Evolutionary conservation across 2,797 vertebrate genomes (phyloP).

Genomic region (Neosilurus hyrtlii): DNA sequence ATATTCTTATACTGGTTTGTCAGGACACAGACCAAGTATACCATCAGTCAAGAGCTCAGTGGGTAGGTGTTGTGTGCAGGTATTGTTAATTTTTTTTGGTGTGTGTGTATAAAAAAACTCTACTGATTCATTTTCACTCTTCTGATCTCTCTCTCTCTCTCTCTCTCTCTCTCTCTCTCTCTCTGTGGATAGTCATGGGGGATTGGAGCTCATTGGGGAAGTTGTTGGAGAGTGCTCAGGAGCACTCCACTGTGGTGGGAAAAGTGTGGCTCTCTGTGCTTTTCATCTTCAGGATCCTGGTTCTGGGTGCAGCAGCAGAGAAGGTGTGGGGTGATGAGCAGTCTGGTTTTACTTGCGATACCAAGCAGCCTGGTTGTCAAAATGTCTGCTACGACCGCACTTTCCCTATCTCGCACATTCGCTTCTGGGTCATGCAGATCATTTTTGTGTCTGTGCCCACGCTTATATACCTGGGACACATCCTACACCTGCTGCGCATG

Average conservation of each 20-base stretch:
- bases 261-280: slow-evolving; percentile 88
- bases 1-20: no score
- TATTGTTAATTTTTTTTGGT: no score
- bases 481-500: slow-evolving; percentile 83
- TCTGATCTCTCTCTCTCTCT: neutral
- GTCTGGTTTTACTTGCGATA: slow-evolving; percentile 85
- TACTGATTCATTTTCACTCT: neutral
- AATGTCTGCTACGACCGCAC: slow-evolving; percentile 87
- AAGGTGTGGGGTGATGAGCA: slow-evolving; percentile 87
- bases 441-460: slow-evolving; percentile 88
- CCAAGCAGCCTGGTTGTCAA: slow-evolving; percentile 87
- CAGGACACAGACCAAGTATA: no score
- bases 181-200: slow-evolving; percentile 68
- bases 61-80: no score
- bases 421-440: slow-evolving; percentile 93
- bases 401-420: slow-evolving; percentile 89
- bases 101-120: no score
- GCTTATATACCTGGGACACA: slow-evolving; percentile 86
- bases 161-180: neutral
- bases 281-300: slow-evolving; percentile 86
- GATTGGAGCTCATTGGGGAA: slow-evolving; percentile 85
- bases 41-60: no score
- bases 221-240: slow-evolving; percentile 84
- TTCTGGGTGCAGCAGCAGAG: slow-evolving; percentile 80
- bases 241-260: slow-evolving; percentile 86